Conservation (phyloP, 2,888 invertebrate genomes). For the Leptogaster cylindrica region DNA sequence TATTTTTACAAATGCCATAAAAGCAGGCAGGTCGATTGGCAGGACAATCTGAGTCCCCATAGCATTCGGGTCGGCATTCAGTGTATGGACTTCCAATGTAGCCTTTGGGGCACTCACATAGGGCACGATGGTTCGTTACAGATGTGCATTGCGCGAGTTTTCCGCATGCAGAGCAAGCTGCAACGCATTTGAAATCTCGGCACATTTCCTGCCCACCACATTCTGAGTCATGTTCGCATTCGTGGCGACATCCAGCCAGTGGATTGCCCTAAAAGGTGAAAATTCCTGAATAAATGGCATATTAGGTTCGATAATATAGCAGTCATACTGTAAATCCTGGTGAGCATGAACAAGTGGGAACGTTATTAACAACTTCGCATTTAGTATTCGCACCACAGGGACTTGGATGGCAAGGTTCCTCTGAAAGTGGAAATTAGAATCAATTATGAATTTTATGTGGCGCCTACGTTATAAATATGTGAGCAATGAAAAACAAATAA, state of each 20-base stretch:
- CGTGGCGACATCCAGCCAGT: constrained; percentile 78
- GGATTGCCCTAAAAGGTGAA: constrained; percentile 70
- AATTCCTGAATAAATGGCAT: too few species aligned
- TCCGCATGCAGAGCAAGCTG: constrained; percentile 80
- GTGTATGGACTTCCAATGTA: constrained; percentile 79
- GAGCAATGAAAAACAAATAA: neutral
- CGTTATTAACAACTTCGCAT: constrained; percentile 77
- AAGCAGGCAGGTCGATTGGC: constrained; percentile 78
- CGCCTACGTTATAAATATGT: neutral
- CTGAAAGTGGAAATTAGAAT: constrained; percentile 60
- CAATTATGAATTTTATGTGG: neutral
- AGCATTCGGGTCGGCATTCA: constrained; percentile 82
- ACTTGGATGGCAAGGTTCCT: constrained; percentile 82
- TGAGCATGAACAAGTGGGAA: constrained; percentile 80
- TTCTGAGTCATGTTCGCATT: constrained; percentile 80
- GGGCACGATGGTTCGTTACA: constrained; percentile 75
- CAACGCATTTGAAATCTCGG: constrained; percentile 75
- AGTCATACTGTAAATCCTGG: constrained; percentile 69
- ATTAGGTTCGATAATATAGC: neutral
- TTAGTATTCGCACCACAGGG: constrained; percentile 83
- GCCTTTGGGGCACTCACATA: constrained; percentile 82
- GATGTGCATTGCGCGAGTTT: constrained; percentile 78
- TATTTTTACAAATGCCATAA: constrained; percentile 82
- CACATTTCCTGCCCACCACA: constrained; percentile 76
- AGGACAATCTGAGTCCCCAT: constrained; percentile 80